These are phyloP conservation scores for Drosophila erecta DNA, from an alignment of 1,140 invertebrate genomes.

Conservation along the genomic window DNA sequence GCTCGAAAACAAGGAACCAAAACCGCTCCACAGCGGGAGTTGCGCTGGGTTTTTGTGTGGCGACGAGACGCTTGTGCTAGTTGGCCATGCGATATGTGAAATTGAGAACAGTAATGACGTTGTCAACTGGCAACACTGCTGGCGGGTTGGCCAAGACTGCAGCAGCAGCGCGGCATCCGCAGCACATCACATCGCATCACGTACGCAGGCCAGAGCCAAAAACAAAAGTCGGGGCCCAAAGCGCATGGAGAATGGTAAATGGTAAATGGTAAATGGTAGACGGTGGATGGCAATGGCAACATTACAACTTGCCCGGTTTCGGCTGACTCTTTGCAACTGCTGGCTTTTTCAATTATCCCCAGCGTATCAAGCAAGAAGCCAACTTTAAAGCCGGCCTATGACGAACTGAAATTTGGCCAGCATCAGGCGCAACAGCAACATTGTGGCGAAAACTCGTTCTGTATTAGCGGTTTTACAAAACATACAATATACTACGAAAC, in stretches of 20 bases:
- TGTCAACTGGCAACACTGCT: slow-evolving; percentile 54
- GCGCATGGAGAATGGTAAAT: slow-evolving; percentile 18
- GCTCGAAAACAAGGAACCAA: slow-evolving; percentile 16
- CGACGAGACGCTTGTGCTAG: slow-evolving; percentile 50
- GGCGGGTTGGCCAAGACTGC: slow-evolving; percentile 1
- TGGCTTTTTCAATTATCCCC: slow-evolving; percentile 23
- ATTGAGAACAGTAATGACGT: slow-evolving; percentile 82
- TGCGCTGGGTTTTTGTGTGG: slow-evolving; percentile 21
- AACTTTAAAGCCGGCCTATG: slow-evolving; percentile 24
- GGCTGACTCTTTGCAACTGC: slow-evolving; percentile 4
- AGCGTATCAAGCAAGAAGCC: slow-evolving; percentile 4
- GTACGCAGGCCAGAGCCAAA: slow-evolving; percentile 22
- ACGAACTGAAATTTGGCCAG: slow-evolving; percentile 19
- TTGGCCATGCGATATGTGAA: slow-evolving; percentile 79
- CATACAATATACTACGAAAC: too few relatives aligned
- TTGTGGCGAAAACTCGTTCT: slow-evolving; percentile 1
- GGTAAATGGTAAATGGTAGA: slow-evolving; percentile 21
- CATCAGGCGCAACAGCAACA: slow-evolving; percentile 8
- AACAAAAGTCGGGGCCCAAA: slow-evolving; percentile 32
- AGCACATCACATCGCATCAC: slow-evolving; percentile 35
- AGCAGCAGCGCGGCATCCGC: slow-evolving; percentile 5
- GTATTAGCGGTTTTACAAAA: background rate
- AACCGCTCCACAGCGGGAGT: background rate
- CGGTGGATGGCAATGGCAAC: slow-evolving; percentile 36
- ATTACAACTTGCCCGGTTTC: slow-evolving; percentile 38